Evolutionary conservation across 2,113 vertebrate genomes (phyloP), one percentile per base, ranked within the genome.

Genomic region (Oophaga pumilio): DNA sequence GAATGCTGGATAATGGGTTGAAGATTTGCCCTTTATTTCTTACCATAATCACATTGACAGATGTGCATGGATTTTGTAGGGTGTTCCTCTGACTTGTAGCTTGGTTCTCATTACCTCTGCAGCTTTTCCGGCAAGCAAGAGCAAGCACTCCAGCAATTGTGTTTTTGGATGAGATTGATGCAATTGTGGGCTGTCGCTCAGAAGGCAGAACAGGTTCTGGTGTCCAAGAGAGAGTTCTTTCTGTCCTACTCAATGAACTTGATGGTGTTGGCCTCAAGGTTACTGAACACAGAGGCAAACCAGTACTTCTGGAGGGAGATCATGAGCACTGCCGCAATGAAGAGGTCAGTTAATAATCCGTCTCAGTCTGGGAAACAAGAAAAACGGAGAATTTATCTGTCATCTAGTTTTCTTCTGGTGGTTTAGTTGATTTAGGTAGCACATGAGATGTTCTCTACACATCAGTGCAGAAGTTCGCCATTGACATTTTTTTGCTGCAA

Each of bases 141-240:
- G 96, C 97, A 49, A 97, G 95, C 22, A 91, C 96, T 62, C 98
- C 98, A 59, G 97, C 97, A 69, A 92, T 99, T 89, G 93, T 99
- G 87, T 99, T 99, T 93, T 93, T 99, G 0, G 98, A 99, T 91
- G 98, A 99, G 93, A 97, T 99, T 22, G 98, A 99, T 92, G 95
- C 97, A 8, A 92, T 99, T 90, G 76, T 99, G 89, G 97, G 97
- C 33, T 96, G 95, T 2, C 96, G 97, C 22, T 95, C 94, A 2
- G 89, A 69, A 66, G 18, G 88, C 87, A 91, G 88, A 74, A 69
- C 89, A 1, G 90, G 92, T 17, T 94, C 86, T 86, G 92, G 95
- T 52, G 95, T 96, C 11, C 96, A 97, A 52, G 96, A 97, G 0
- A 91, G 95, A 26, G 93, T 99, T 82, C 95, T 99, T 83, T 98